Evolutionary conservation across 2,888 invertebrate genomes (phyloP), one percentile per base, ranked within the genome.

Genomic region (Ophion slaviceki): DNA sequence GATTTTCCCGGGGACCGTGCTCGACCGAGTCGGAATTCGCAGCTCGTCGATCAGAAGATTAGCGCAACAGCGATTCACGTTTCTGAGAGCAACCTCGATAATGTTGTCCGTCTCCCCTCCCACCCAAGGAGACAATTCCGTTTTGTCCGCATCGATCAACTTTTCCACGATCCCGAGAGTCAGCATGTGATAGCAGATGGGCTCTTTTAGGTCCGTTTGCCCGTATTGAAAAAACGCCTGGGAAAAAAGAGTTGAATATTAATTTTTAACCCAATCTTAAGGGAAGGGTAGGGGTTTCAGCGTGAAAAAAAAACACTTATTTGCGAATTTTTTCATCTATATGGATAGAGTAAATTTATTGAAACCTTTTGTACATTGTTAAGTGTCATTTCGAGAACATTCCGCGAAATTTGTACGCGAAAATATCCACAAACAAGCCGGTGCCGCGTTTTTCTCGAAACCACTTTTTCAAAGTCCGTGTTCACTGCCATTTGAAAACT

Each of bases 201-300:
- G 71, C 67, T 91, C 86, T 20, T 87, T 67, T 4, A 84, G 59
- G 1, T 82, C 53, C 24, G 80, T 83, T 59, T 81, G 78, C 8
- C 87, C 87, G 24, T 90, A 91, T 17, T 90, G 88, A 66, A 92
- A 90, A 67, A 92, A 92, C 3, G 87, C 86, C 93, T 93, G 59
- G 57, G 88, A 66, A 2, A 77, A 76, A 45, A 68, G 81, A 20
- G 17, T 17, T 14, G n/a, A 74, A 59, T 20, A 28, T 24, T 2
- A 70, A 20, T 57, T 36, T 71, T 32, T 0, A 36, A 11, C 3
- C 1, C 8, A 72, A 71, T 32, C 1, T 6, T 24, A 24, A 24
- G 24, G 24, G 24, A 1, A 1, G 24, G 24, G 24, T 24, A 24
- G 24, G 24, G 24, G 24, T 24, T 24, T 24, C 24, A 24, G 24